phyloP scores from a whole-genome alignment of 2,888 invertebrate species.

The Epistrophella euchroma region DNA sequence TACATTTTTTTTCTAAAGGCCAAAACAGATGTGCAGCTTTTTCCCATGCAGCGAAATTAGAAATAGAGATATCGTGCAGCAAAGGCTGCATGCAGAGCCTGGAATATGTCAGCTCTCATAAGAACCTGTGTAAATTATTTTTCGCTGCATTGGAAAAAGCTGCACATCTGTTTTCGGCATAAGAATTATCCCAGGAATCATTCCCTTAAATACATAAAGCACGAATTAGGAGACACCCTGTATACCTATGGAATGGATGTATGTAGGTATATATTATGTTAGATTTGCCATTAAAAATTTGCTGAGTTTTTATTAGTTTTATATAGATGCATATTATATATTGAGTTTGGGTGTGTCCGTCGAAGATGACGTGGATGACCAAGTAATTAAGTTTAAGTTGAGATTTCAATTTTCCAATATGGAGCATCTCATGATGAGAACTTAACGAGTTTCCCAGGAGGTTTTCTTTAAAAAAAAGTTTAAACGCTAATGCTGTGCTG shows the following conservation, averaged over 20 bases:
- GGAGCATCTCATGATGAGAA: conserved; percentile 38
- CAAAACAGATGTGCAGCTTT: no score
- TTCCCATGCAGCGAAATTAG: no score
- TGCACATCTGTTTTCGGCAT: no score
- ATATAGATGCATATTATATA: background rate
- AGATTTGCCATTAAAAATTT: conserved; percentile 61
- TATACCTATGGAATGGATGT: background rate
- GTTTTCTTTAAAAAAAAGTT: background rate
- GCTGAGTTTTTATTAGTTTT: conserved; percentile 62
- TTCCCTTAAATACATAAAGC: no score
- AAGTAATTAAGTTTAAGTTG: conserved; percentile 69
- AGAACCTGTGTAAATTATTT: no score
- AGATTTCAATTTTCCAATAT: conserved; percentile 66
- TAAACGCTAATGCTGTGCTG: background rate
- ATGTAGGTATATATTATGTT: background rate
- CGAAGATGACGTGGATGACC: conserved; percentile 18
- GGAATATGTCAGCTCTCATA: no score
- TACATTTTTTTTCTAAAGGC: no score
- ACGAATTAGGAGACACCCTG: no score
- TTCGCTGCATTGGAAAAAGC: no score
- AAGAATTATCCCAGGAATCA: no score
- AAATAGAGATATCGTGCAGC: no score
- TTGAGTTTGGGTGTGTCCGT: background rate
- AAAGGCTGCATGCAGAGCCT: no score
- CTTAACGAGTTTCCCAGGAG: conserved; percentile 42